Evolutionary conservation across 1,140 invertebrate species (phyloP), one percentile per base, ranked within the genome.

Genomic region (Apis cerana): DNA sequence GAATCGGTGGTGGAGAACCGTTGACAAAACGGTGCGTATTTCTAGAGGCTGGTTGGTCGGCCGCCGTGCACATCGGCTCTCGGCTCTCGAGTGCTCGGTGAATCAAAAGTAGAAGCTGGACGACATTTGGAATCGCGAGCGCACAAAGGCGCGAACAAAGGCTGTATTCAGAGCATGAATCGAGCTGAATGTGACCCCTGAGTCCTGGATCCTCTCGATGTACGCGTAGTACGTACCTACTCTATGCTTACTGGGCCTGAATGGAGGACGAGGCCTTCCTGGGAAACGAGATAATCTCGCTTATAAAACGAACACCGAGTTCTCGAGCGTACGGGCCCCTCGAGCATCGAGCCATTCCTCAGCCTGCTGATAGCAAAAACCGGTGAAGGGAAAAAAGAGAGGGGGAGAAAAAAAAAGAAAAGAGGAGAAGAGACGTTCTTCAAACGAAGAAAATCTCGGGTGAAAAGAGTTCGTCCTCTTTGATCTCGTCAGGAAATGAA

Each of bases 271-370:
- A 75, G 72, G 84, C 86, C 87, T 83, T 89, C 89, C 85, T 90
- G 90, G 88, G 91, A 92, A 43, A 91, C 90, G 82, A 89, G 89
- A 91, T 92, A 87, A 92, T 92, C 91, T 91, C 88, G 84, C 83
- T 90, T 89, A 83, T 89, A 90, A 15, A 62, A 43, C 33, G 69
- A 83, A 61, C 59, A 13, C 19, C 27, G 84, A 90, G 54, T 43
- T 90, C 84, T 91, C 79, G 71, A 91, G 86, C 58, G 15, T 12
- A 9, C 23, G 19, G 62, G 70, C 80, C 70, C 61, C 76, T 81
- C 52, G 80, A 76, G 84, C 84, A 77, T 81, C 79, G 74, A 81
- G 71, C 58, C 58, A 52, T 67, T 58, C 23, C 59, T 33, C n/a
- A n/a, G 21, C 27, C 15, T 52, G 23, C 65, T 85, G 70, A 84